Evolutionary conservation across 2,113 vertebrate genomes (phyloP).

Genomic region (Amphilophus citrinellus): DNA sequence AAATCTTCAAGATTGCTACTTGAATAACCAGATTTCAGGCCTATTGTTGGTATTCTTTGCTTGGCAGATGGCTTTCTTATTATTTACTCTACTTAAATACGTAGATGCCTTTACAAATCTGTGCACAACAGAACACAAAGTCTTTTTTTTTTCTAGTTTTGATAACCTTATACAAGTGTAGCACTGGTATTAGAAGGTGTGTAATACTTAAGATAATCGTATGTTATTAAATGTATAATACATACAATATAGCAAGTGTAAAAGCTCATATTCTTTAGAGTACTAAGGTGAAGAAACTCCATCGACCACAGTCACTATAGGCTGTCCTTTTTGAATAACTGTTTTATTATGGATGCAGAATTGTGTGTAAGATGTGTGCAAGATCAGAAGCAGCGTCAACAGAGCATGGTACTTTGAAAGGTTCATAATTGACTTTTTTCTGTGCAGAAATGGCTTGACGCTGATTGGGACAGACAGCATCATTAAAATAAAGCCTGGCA

Average conservation of each 20-base stretch:
- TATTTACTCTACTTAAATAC: neutral
- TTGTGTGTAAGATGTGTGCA: neutral
- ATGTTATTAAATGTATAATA: neutral
- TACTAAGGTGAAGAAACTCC: neutral
- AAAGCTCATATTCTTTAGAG: neutral
- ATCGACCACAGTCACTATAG: neutral
- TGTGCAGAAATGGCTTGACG: constrained; percentile 68
- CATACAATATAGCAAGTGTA: neutral
- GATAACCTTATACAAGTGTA: neutral
- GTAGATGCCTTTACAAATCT: neutral
- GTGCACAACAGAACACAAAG: neutral
- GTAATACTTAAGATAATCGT: neutral
- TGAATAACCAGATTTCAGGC: neutral
- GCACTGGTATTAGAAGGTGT: neutral
- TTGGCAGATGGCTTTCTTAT: neutral
- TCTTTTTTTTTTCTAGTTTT: neutral
- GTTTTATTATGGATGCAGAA: constrained; percentile 44
- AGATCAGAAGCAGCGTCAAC: constrained; percentile 40
- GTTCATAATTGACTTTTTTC: constrained; percentile 66
- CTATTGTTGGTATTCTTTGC: neutral
- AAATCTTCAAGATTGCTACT: neutral
- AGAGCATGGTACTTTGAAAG: constrained; percentile 56
- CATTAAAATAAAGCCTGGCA: constrained; percentile 74
- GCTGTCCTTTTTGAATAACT: constrained; percentile 12
- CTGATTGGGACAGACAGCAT: constrained; percentile 76